Evolutionary conservation across 2,888 invertebrate genomes (phyloP).

Genomic region (Hemistola chrysoprasaria): DNA sequence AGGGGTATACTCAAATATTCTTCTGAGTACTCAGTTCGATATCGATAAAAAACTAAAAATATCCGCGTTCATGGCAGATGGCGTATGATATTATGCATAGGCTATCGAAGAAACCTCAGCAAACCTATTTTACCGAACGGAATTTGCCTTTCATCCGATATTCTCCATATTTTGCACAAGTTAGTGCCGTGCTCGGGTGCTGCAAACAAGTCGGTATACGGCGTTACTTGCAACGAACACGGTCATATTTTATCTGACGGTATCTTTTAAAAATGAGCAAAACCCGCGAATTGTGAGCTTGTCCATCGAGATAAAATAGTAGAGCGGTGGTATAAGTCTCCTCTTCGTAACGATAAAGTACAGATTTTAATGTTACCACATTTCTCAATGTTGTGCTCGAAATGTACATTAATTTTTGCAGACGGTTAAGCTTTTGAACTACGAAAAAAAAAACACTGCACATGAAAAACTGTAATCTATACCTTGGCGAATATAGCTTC

Average conservation of each 20-base stretch:
- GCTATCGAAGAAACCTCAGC: constrained; percentile 33
- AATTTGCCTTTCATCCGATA: constrained; percentile 60
- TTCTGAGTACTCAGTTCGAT: background rate
- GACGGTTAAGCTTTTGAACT: no score
- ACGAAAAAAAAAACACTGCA: no score
- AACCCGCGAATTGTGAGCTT: constrained; percentile 37
- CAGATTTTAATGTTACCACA: no score
- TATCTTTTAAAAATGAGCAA: constrained; percentile 38
- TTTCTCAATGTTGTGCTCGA: no score
- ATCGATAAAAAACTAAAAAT: constrained; percentile 15
- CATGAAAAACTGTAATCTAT: no score
- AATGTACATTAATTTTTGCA: no score
- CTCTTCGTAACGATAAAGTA: no score
- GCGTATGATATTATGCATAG: constrained; percentile 40
- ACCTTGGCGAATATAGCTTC: no score
- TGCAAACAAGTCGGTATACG: constrained; percentile 26
- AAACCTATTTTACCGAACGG: constrained; percentile 41
- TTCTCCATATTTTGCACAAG: constrained; percentile 55
- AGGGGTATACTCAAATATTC: no score
- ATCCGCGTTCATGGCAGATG: constrained; percentile 11
- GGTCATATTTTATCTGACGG: constrained; percentile 46
- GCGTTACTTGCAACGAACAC: constrained; percentile 36
- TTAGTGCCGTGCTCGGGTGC: constrained; percentile 38
- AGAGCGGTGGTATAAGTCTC: constrained; percentile 6
- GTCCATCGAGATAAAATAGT: constrained; percentile 45